Percentiles rank a stretch among this genome's conserved stretches.
phyloP scores from a whole-genome alignment of 2,888 invertebrate genomes.

The Tachina fera region DNA sequence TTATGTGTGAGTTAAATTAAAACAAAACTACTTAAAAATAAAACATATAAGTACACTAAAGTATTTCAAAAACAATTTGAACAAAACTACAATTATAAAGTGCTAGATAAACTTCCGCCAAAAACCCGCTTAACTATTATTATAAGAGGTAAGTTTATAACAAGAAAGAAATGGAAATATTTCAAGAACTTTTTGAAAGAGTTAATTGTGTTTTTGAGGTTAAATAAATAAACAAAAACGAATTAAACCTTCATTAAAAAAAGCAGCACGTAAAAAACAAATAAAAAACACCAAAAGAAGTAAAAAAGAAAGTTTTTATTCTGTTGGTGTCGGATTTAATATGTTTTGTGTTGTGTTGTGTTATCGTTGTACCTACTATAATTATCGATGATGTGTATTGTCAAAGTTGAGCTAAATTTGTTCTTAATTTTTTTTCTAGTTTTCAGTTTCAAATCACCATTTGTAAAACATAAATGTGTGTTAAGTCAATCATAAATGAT shows the following conservation, averaged over 20 bases:
- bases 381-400: constrained; percentile 35
- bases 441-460: background rate
- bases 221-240: constrained; percentile 6
- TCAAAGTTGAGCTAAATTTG: constrained; percentile 1
- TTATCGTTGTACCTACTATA: constrained; percentile 11
- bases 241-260: constrained; percentile 49
- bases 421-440: background rate
- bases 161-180: background rate
- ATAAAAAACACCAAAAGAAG: constrained; percentile 13
- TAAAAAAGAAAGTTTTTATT: constrained; percentile 66
- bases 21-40: constrained; percentile 10
- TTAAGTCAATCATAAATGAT: no score
- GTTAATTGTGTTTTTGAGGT: background rate
- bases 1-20: background rate
- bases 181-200: constrained; percentile 17
- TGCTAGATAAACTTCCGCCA: background rate
- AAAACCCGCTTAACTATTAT: background rate
- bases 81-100: background rate
- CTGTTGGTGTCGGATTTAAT: background rate
- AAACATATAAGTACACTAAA: background rate
- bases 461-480: background rate
- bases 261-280: constrained; percentile 59
- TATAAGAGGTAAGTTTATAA: constrained; percentile 49
- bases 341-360: background rate
- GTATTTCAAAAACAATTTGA: background rate